Percentiles rank a stretch among this genome's conserved stretches.
Conservation (phyloP, 2,797 vertebrate genomes). For the Neopelma chrysocephalum region DNA sequence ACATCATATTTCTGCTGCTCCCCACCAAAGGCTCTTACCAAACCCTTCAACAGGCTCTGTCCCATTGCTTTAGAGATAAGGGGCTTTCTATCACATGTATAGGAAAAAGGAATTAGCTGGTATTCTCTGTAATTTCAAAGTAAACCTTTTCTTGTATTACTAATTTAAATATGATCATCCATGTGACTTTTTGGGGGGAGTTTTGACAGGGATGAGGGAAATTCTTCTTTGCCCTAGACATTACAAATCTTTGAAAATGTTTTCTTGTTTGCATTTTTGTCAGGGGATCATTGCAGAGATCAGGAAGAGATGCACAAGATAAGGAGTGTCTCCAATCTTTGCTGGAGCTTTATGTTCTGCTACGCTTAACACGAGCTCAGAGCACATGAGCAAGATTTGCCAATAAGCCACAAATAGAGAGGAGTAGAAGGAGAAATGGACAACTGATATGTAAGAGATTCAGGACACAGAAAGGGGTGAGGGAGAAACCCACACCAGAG, state of each 20-base stretch:
- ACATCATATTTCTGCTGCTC: neutral
- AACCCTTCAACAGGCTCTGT: neutral
- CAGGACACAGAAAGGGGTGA: neutral
- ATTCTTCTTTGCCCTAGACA: neutral
- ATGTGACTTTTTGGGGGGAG: neutral
- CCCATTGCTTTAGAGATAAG: neutral
- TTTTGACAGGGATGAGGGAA: neutral
- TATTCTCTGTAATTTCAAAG: neutral
- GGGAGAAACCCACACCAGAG: neutral
- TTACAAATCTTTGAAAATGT: neutral
- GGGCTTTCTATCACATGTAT: neutral
- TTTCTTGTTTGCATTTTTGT: neutral
- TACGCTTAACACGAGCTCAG: neutral
- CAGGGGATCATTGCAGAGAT: neutral
- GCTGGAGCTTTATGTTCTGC: neutral
- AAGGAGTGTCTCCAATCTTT: neutral
- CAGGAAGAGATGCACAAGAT: neutral
- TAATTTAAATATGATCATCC: neutral
- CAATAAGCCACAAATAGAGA: neutral
- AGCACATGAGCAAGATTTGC: neutral
- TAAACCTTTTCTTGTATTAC: neutral
- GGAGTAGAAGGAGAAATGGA: neutral
- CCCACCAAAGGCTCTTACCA: neutral
- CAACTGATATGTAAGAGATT: neutral
- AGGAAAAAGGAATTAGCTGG: accelerated